These are phyloP conservation scores for Ochropacha duplaris DNA, from an alignment of 2,888 invertebrate genomes.

Conservation along the genomic window DNA sequence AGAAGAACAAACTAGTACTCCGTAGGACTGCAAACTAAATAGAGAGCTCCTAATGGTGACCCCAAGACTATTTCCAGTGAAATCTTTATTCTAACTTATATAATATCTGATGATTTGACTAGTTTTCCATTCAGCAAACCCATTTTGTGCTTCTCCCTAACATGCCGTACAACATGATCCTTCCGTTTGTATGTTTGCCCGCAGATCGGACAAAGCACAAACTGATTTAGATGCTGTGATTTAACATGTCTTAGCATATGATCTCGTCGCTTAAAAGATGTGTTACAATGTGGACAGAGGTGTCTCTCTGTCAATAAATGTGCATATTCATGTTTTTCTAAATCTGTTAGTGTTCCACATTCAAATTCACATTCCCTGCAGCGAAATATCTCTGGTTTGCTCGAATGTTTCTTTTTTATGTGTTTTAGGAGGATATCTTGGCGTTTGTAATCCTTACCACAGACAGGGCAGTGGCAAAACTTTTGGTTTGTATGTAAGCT, in stretches of 20 bases:
- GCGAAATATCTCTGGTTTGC: constrained; percentile 26
- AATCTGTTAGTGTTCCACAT: constrained; percentile 19
- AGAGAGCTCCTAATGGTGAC: too few relatives aligned
- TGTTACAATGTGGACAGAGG: constrained; percentile 45
- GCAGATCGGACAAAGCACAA: constrained; percentile 49
- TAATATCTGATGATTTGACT: constrained; percentile 34
- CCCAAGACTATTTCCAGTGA: constrained; percentile 1
- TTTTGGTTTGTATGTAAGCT: constrained; percentile 37
- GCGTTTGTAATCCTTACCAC: constrained; percentile 40
- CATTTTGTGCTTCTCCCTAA: constrained; percentile 58
- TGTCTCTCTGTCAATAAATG: constrained; percentile 42
- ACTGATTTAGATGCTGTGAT: constrained; percentile 49
- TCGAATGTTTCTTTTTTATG: constrained; percentile 42
- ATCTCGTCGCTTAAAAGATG: constrained; percentile 53
- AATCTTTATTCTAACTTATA: constrained; percentile 11
- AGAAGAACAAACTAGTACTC: too few relatives aligned
- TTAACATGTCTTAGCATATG: constrained; percentile 60
- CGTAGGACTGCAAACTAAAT: too few relatives aligned
- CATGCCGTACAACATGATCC: constrained; percentile 56
- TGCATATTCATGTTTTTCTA: constrained; percentile 43
- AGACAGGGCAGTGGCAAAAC: constrained; percentile 44
- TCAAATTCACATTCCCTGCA: constrained; percentile 46
- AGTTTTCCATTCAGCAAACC: constrained; percentile 44
- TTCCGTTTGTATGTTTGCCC: constrained; percentile 50
- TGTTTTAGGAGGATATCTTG: constrained; percentile 47